A percentile compares a stretch with the other conserved stretches of the same genome.
phyloP scores from a whole-genome alignment of 2,797 vertebrate genomes.

The Thamnophis elegans region DNA sequence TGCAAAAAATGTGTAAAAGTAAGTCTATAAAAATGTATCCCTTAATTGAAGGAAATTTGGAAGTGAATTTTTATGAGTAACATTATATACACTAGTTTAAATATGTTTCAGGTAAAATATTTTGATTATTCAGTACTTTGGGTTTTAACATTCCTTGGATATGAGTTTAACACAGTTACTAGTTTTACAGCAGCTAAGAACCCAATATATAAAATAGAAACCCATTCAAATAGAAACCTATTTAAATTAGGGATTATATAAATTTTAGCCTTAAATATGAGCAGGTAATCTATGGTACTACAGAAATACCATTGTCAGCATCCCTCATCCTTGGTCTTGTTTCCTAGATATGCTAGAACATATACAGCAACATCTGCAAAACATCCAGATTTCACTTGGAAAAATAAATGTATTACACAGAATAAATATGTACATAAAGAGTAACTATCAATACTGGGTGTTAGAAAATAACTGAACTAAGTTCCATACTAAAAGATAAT shows the following conservation, averaged over 20 bases:
- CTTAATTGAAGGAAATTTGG: neutral
- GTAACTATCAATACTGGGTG: neutral
- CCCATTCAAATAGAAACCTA: neutral
- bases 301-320: neutral
- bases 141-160: neutral
- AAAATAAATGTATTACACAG: neutral
- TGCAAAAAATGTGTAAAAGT: neutral
- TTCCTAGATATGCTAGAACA: neutral
- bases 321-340: neutral
- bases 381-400: neutral
- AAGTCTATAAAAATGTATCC: neutral
- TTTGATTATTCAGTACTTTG: neutral
- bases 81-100: neutral
- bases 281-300: neutral
- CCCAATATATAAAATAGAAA: neutral
- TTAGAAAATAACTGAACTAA: neutral
- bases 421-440: neutral
- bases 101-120: neutral
- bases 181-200: neutral
- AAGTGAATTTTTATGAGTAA: neutral
- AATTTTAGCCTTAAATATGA: neutral
- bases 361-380: neutral
- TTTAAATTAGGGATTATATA: neutral
- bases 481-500: neutral
- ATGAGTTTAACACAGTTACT: neutral